Evolutionary conservation across 2,113 vertebrate genomes (phyloP).

Genomic region (Mustelus asterias): DNA sequence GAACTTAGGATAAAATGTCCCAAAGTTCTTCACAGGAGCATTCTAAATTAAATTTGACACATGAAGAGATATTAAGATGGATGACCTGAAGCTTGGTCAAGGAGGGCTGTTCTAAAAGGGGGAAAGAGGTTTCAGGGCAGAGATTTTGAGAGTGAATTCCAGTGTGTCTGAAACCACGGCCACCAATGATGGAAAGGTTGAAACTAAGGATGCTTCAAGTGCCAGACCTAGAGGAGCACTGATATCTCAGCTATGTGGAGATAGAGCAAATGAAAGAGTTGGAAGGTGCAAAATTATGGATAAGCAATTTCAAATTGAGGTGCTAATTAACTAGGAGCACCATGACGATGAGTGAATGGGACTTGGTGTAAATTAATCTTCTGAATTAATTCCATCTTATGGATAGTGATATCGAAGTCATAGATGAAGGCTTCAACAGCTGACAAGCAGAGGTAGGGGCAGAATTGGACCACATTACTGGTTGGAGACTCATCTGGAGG

Average conservation of each 20-base stretch:
- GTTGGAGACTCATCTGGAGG: too few relatives aligned
- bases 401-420: not conserved
- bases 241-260: not conserved
- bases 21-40: not conserved
- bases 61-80: not conserved
- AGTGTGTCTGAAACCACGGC: not conserved
- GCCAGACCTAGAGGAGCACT: not conserved
- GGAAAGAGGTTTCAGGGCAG: not conserved
- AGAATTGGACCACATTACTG: too few relatives aligned
- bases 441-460: too few relatives aligned
- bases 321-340: not conserved
- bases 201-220: not conserved
- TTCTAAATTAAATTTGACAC: not conserved
- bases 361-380: not conserved
- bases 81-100: too few relatives aligned
- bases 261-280: too few relatives aligned
- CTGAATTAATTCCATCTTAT: not conserved
- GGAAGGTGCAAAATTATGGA: not conserved
- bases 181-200: not conserved
- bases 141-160: not conserved
- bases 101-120: not conserved
- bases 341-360: not conserved
- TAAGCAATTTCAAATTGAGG: not conserved
- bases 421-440: not conserved
- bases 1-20: not conserved